Conservation (phyloP, 64 coral and sea anemone genomes). For the Stichodactyla mertensii region DNA sequence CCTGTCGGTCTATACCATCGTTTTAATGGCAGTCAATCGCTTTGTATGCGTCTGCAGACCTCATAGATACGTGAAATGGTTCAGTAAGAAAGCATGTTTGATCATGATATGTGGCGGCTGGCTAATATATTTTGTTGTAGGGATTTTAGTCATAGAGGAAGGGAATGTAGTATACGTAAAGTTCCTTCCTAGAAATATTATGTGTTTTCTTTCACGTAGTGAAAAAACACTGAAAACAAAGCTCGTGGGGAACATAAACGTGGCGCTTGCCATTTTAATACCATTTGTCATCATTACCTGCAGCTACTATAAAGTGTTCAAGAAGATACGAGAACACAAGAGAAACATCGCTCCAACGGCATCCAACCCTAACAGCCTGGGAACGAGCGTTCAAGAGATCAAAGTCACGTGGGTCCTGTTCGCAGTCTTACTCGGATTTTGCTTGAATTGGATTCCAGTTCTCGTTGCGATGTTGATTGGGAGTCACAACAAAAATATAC, state of each 20-base stretch:
- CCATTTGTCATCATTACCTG: not conserved
- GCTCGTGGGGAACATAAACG: not conserved
- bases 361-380: not conserved
- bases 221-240: not conserved
- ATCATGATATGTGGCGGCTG: not conserved
- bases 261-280: not conserved
- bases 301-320: not conserved
- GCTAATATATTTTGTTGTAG: not conserved
- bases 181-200: not conserved
- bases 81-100: not conserved
- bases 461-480: not conserved
- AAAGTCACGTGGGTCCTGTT: slow-evolving; percentile 14
- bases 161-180: not conserved
- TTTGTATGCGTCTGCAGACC: slow-evolving; percentile 1
- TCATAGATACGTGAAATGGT: not conserved
- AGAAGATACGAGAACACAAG: slow-evolving; percentile 8
- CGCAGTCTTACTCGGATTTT: not conserved
- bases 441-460: not conserved
- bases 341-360: not conserved
- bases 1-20: not conserved
- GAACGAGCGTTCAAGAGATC: slow-evolving; percentile 2
- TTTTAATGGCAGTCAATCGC: not conserved
- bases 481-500: not conserved
- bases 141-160: not conserved
- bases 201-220: not conserved